Base-by-base conservation (phyloP, 2,797 vertebrate genomes). In the Yasuhikotakia modesta region DNA sequence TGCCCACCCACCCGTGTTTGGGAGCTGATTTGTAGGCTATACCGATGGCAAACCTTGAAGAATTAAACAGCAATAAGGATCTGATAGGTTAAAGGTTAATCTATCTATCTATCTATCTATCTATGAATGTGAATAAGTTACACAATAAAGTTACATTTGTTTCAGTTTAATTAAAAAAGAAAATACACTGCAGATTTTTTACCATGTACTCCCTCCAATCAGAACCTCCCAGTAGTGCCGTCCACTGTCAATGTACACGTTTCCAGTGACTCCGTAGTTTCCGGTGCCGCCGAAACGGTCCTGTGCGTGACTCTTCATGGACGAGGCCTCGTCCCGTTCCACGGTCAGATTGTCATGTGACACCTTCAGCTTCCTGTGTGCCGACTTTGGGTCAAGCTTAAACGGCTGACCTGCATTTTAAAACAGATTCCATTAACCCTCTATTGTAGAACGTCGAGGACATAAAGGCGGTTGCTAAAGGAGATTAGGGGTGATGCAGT, bases 211-310 rank as follows among this genome's bases (percentile, higher is more conserved):
- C 78, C 97, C 97, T 5, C 96, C 97, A 76, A 98, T 98, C 86
- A 99, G 94, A 80, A 97, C 95, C 85, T 99, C 98, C 98, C 98
- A 99, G 89, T 99, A 99, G 86, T 99, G 98, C 27, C 97, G 94
- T 17, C 98, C 98, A 0, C 97, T 99, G 91, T 99, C 98, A 5
- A 99, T 98, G 89, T 96, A 99, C 70, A 99, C 96, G 0, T 99
- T 99, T 76, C 96, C 97, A 52, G 93, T 95, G 12, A 99, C 94
- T 0, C 96, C 97, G 0, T 99, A 99, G 92, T 95, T 99, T 81
- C 96, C 96, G 84, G 98, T 95, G 90, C 96, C 96, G 19, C 95
- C 94, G 92, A 99, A 99, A 61, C 97, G 93, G 74, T 99, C 98
- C 48, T 98, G 97, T 0, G 94, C 95, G 82, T 99, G 97, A 77